Conservation (phyloP, 2,113 vertebrate genomes). For the Sciurus niger region DNA sequence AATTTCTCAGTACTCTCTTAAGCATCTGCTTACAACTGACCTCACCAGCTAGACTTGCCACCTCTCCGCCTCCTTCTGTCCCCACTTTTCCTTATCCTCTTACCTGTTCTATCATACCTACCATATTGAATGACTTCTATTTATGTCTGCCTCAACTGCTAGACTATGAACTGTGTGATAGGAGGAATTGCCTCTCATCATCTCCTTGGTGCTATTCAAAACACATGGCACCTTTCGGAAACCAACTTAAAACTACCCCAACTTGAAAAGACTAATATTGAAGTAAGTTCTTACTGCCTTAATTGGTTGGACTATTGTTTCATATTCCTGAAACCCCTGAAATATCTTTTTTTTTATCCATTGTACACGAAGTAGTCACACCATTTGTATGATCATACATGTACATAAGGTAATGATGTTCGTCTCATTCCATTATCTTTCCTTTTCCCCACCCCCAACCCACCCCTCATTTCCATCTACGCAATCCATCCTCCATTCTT, state of each 20-base stretch:
- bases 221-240: not conserved
- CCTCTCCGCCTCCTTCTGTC: not conserved
- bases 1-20: not conserved
- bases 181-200: not conserved
- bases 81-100: not conserved
- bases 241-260: not conserved
- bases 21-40: conserved; percentile 17
- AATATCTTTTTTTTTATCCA: not conserved
- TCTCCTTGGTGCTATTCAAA: not conserved
- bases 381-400: too few relatives aligned
- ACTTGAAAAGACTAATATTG: conserved; percentile 14
- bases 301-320: not conserved
- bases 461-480: too few relatives aligned
- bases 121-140: not conserved
- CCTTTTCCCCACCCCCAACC: too few relatives aligned
- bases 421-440: too few relatives aligned
- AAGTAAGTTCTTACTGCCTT: not conserved
- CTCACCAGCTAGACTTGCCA: not conserved
- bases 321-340: conserved; percentile 43
- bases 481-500: too few relatives aligned
- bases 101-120: not conserved
- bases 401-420: too few relatives aligned
- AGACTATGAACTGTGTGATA: not conserved
- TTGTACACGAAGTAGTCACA: too few relatives aligned
- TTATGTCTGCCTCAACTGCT: conserved; percentile 13